Evolutionary conservation across 2,888 invertebrate genomes (phyloP).

Genomic region (Ormyrus nitidulus): DNA sequence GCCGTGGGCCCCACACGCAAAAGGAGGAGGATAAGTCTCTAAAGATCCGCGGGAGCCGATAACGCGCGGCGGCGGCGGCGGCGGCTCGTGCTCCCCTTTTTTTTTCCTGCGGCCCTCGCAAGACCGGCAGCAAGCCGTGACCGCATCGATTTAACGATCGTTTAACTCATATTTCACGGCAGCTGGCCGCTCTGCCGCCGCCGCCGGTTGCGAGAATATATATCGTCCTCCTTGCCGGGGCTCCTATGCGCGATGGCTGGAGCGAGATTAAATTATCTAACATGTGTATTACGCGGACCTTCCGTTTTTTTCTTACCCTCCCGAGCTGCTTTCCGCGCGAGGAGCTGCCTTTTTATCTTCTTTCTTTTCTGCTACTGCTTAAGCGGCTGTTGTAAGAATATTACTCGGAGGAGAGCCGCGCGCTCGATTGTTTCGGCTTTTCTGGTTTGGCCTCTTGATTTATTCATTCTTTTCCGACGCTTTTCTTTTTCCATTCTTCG

Average conservation of each 20-base stretch:
- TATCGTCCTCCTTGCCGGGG: not conserved
- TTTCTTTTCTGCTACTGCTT: not conserved
- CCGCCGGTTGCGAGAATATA: too few relatives aligned
- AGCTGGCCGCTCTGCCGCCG: slow-evolving; percentile 54
- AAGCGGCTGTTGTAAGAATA: slow-evolving; percentile 11
- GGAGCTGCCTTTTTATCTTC: not conserved
- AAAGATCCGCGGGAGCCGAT: not conserved
- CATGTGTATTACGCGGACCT: slow-evolving; percentile 49
- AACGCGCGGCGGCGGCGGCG: slow-evolving; percentile 17
- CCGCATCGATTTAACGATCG: slow-evolving; percentile 67
- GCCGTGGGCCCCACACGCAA: too few relatives aligned
- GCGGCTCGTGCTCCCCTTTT: slow-evolving; percentile 18
- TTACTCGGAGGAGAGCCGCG: not conserved
- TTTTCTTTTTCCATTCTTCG: too few relatives aligned
- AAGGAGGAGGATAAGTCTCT: too few relatives aligned
- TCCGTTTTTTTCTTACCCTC: slow-evolving; percentile 47
- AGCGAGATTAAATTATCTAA: slow-evolving; percentile 51
- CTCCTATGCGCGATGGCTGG: not conserved
- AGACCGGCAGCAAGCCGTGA: slow-evolving; percentile 61
- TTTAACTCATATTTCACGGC: slow-evolving; percentile 68
- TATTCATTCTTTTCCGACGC: too few relatives aligned
- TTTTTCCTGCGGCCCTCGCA: slow-evolving; percentile 35
- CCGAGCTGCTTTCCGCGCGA: not conserved
- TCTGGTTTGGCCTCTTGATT: too few relatives aligned
- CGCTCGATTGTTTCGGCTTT: not conserved